Conservation (phyloP, 2,888 invertebrate genomes). For the Meandrusa payeni region DNA sequence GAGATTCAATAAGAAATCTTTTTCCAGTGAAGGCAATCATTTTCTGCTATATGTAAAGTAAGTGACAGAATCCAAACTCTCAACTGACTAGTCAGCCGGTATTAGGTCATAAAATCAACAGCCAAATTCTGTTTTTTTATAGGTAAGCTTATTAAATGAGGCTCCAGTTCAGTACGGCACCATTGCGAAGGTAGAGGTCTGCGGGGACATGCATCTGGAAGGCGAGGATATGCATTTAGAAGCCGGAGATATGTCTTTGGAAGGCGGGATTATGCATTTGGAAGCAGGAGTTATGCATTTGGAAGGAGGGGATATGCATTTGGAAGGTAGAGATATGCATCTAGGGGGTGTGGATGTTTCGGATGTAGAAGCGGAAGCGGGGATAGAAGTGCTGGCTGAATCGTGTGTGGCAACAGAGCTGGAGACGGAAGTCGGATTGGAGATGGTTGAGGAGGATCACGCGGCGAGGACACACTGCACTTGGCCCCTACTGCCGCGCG, state of each 20-base stretch:
- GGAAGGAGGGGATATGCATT: too few relatives aligned
- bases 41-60: too few relatives aligned
- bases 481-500: slow-evolving; percentile 56
- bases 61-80: too few relatives aligned
- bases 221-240: too few relatives aligned
- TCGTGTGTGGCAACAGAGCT: too few relatives aligned
- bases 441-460: slow-evolving; percentile 34
- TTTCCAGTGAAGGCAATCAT: too few relatives aligned
- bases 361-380: slow-evolving; percentile 15
- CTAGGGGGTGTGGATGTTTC: slow-evolving; percentile 3
- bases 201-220: slow-evolving; percentile 1
- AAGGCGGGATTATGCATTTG: too few relatives aligned
- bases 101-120: too few relatives aligned
- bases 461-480: slow-evolving; percentile 73
- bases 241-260: too few relatives aligned
- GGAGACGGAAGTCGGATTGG: slow-evolving; percentile 25
- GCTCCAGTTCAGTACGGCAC: slow-evolving; percentile 4
- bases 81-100: too few relatives aligned
- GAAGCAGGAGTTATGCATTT: too few relatives aligned
- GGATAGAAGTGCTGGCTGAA: slow-evolving; percentile 19
- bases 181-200: slow-evolving; percentile 5
- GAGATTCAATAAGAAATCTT: too few relatives aligned
- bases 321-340: slow-evolving; percentile 4
- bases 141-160: slow-evolving; percentile 30
- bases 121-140: neutral